Conservation (phyloP, 2,888 invertebrate genomes). For the Leptinotarsa peninsularis region DNA sequence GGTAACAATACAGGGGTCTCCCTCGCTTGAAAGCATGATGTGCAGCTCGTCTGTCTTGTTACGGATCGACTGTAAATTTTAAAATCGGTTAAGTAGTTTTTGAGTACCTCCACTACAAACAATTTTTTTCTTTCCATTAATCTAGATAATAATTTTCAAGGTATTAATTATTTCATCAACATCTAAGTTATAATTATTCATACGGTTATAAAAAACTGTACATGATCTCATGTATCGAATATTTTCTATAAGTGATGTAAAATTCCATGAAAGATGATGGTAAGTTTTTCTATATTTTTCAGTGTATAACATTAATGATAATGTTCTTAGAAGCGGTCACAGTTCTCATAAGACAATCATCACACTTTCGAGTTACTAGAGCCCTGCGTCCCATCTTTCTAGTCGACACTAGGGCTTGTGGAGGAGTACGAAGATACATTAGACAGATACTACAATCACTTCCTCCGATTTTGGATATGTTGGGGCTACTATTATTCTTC, state of each 20-base stretch:
- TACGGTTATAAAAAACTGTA: too few relatives aligned
- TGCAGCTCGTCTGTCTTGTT: too few relatives aligned
- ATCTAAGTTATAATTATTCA: too few relatives aligned
- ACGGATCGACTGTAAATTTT: too few relatives aligned
- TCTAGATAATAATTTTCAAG: too few relatives aligned
- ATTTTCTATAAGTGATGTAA: neutral
- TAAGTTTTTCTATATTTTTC: constrained; percentile 54
- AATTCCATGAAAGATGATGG: neutral
- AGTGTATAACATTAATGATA: constrained; percentile 80
- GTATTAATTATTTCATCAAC: too few relatives aligned
- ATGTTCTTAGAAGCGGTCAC: constrained; percentile 87
- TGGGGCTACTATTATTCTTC: constrained; percentile 85
- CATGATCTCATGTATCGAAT: too few relatives aligned
- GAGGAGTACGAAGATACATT: constrained; percentile 79
- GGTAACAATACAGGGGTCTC: too few relatives aligned
- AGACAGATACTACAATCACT: constrained; percentile 86
- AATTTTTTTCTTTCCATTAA: too few relatives aligned
- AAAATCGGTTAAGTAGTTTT: too few relatives aligned
- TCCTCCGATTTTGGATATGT: constrained; percentile 90
- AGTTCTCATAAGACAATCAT: constrained; percentile 83
- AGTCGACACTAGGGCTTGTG: constrained; percentile 86
- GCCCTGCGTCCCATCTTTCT: constrained; percentile 89
- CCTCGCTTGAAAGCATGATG: too few relatives aligned
- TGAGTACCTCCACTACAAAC: too few relatives aligned
- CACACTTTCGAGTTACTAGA: constrained; percentile 88